Evolutionary conservation across 1,140 invertebrate genomes (phyloP), one percentile per base, ranked within the genome.

Genomic region (Subanguina moxae): DNA sequence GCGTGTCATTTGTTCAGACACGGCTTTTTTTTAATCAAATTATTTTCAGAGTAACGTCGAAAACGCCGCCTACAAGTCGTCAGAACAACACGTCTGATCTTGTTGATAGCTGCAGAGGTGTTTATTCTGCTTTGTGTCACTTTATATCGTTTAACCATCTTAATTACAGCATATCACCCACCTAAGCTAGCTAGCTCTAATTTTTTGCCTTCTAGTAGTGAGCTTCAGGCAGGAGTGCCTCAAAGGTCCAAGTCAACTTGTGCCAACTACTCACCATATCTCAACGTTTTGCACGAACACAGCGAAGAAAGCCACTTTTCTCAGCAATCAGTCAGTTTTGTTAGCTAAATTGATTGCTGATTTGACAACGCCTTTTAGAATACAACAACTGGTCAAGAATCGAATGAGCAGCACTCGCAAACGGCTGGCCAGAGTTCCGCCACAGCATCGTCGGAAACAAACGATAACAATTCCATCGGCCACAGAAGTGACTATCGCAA

Each of bases 241-340:
- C 48, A 52, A 15, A 19, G 48, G 23, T 52, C 48, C 48, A 52
- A 52, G 23, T 52, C 48, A 52, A 52, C 48, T 52, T 52, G 48
- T 52, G 48, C 48, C 48, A 25, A 19, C n/a, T 52, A 52, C 23
- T 52, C 48, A 25, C 48, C 48, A 21, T 52, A 52, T 52, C 48
- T 52, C 48, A 52, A 52, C n/a, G 48, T 52, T 7, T 25, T 52
- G n/a, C 23, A 21, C 48, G 48, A 52, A 52, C 3, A 52, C 23
- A 52, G n/a, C 15, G 48, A 52, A 52, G 48, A 52, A 25, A 19
- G 23, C n/a, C 48, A 52, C 3, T 52, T 52, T 25, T 21, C 48
- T 52, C 48, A 19, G 23, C 48, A 52, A 3, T 52, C 48, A 21
- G n/a, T 52, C 48, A 19, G 48, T 19, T 52, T 52, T 52, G 3